These are phyloP conservation scores for Cephonodes hylas DNA, from an alignment of 2,888 invertebrate species.

Conservation along the genomic window DNA sequence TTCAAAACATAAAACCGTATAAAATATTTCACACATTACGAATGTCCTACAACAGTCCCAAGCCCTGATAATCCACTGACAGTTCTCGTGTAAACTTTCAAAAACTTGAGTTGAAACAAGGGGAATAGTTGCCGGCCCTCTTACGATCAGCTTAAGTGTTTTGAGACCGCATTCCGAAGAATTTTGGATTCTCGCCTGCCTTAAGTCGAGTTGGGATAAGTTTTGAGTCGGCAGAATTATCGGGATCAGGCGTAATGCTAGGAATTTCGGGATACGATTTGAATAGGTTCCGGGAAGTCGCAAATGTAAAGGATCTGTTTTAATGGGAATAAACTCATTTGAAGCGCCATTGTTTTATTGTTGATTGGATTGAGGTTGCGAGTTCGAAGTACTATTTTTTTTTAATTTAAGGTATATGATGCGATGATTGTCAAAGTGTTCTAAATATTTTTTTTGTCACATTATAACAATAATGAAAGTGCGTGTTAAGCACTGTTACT, in stretches of 20 bases:
- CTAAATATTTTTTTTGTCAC: too few species aligned
- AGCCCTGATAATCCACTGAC: not conserved
- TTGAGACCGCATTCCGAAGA: conserved; percentile 17
- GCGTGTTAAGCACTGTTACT: too few species aligned
- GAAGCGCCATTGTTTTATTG: not conserved
- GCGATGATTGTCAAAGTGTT: too few species aligned
- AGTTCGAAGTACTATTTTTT: too few species aligned
- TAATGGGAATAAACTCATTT: not conserved
- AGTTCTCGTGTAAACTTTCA: conserved; percentile 6
- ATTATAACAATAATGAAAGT: too few species aligned
- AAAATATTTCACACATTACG: not conserved
- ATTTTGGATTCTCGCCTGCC: conserved; percentile 17
- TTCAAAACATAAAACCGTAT: not conserved
- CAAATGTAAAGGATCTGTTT: not conserved
- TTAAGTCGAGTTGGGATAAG: conserved; percentile 14
- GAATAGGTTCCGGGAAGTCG: not conserved
- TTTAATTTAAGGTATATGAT: too few species aligned
- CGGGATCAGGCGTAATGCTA: conserved; percentile 15
- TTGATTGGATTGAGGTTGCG: too few species aligned
- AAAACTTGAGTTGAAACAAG: conserved; percentile 11
- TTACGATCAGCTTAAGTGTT: conserved; percentile 14
- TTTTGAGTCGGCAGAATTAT: conserved; percentile 19
- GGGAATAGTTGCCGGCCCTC: not conserved
- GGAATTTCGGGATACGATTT: conserved; percentile 10
- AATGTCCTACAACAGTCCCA: not conserved